Percentiles rank a stretch among this genome's conserved stretches.
Conservation (phyloP, 2,797 vertebrate species). For the Intellagama lesueurii region DNA sequence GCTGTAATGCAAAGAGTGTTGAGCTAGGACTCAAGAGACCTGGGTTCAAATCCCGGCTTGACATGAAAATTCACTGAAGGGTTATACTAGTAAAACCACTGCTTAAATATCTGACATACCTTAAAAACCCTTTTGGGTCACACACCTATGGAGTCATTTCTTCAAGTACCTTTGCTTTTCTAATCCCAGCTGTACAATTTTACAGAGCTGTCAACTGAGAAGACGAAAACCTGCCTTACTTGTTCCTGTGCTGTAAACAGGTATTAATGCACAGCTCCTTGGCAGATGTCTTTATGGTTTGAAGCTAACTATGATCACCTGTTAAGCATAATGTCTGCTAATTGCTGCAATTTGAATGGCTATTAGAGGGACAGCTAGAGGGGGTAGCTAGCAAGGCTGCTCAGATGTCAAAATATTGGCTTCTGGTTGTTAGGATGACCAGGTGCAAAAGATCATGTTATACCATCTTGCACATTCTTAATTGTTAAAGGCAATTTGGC, state of each 20-base stretch:
- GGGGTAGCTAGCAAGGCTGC: not conserved
- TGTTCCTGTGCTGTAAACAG: not conserved
- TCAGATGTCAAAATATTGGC: not conserved
- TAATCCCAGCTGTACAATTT: not conserved
- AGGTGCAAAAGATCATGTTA: not conserved
- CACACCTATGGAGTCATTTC: too few species aligned
- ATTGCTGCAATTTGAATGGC: not conserved
- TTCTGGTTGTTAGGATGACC: not conserved
- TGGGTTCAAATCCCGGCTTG: too few species aligned
- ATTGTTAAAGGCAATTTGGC: not conserved
- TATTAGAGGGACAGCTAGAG: not conserved
- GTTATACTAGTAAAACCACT: too few species aligned
- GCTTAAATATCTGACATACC: too few species aligned
- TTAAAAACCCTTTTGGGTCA: too few species aligned
- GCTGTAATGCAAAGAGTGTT: too few species aligned
- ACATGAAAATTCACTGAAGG: too few species aligned
- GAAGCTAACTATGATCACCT: not conserved
- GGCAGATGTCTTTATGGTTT: not conserved
- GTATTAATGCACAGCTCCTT: not conserved
- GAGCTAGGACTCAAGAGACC: too few species aligned
- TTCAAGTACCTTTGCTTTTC: too few species aligned
- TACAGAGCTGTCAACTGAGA: too few species aligned
- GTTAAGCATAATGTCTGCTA: not conserved
- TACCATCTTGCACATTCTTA: not conserved
- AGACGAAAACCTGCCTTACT: not conserved